Percentiles rank a stretch among this genome's conserved stretches.
Conservation (phyloP, 1,140 invertebrate species). For the Radopholus similis region DNA sequence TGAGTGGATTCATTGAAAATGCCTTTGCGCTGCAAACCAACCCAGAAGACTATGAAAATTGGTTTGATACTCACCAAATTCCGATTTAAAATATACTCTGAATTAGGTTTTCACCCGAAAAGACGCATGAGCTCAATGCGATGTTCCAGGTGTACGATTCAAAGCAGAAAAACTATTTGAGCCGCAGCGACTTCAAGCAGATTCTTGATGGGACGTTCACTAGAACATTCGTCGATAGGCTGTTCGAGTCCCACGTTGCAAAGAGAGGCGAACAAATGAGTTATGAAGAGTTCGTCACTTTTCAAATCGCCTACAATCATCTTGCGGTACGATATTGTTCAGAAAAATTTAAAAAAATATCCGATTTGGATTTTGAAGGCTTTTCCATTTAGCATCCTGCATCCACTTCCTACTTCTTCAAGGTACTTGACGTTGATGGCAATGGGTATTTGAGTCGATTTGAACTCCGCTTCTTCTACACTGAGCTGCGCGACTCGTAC, state of each 20-base stretch:
- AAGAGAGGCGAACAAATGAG: slow-evolving; percentile 21
- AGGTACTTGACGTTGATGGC: slow-evolving; percentile 28
- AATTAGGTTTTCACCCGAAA: slow-evolving; percentile 35
- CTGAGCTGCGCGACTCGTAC: slow-evolving; percentile 13
- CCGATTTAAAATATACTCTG: not conserved
- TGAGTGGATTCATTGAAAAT: slow-evolving; percentile 32
- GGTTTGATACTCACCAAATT: slow-evolving; percentile 16
- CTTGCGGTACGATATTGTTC: slow-evolving; percentile 17
- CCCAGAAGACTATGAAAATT: slow-evolving; percentile 26
- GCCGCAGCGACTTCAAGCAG: slow-evolving; percentile 10
- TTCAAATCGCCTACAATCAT: slow-evolving; percentile 31
- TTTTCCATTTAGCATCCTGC: slow-evolving; percentile 26
- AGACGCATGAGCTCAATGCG: slow-evolving; percentile 28
- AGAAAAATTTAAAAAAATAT: slow-evolving; percentile 5
- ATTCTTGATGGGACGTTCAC: slow-evolving; percentile 19
- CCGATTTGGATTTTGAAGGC: not conserved
- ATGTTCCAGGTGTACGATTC: slow-evolving; percentile 25
- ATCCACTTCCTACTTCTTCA: slow-evolving; percentile 30
- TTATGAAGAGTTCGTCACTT: slow-evolving; percentile 28
- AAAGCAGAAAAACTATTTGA: slow-evolving; percentile 6
- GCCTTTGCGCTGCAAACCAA: slow-evolving; percentile 21
- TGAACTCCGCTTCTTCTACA: slow-evolving; percentile 29
- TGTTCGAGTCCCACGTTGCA: slow-evolving; percentile 28
- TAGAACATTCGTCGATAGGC: slow-evolving; percentile 22
- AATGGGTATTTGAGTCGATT: slow-evolving; percentile 27